Conservation (phyloP, 2,888 invertebrate species). For the Synanthedon andrenaeformis region DNA sequence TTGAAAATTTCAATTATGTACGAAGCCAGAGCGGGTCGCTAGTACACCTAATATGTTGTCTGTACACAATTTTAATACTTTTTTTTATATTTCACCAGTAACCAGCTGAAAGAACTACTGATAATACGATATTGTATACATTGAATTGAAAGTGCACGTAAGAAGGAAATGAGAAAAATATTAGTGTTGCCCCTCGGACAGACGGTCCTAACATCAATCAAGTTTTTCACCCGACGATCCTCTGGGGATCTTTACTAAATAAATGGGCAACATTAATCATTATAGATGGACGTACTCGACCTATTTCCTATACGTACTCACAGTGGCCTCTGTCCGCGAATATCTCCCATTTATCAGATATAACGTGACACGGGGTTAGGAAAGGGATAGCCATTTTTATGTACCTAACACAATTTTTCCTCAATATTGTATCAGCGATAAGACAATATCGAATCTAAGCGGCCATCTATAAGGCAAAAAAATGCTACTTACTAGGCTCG, state of each 20-base stretch:
- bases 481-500: too few species aligned
- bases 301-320: slow-evolving; percentile 22
- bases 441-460: too few species aligned
- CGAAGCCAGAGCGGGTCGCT: too few species aligned
- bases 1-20: too few species aligned
- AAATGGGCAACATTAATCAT: slow-evolving; percentile 59
- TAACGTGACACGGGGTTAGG: slow-evolving; percentile 1
- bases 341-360: slow-evolving; percentile 24
- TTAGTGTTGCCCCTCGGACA: slow-evolving; percentile 24
- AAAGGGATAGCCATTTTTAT: neutral
- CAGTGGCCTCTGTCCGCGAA: slow-evolving; percentile 29
- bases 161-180: slow-evolving; percentile 34
- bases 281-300: slow-evolving; percentile 41
- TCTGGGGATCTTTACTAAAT: slow-evolving; percentile 32
- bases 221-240: slow-evolving; percentile 35
- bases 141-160: slow-evolving; percentile 13
- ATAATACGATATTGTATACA: too few species aligned
- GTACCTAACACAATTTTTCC: too few species aligned
- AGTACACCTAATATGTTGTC: too few species aligned
- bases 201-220: slow-evolving; percentile 51
- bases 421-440: too few species aligned
- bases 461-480: too few species aligned
- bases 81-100: too few species aligned
- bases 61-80: too few species aligned
- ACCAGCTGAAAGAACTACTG: too few species aligned